These are phyloP conservation scores for Sminthurides bifidus DNA, from an alignment of 1,140 invertebrate species.

Conservation along the genomic window DNA sequence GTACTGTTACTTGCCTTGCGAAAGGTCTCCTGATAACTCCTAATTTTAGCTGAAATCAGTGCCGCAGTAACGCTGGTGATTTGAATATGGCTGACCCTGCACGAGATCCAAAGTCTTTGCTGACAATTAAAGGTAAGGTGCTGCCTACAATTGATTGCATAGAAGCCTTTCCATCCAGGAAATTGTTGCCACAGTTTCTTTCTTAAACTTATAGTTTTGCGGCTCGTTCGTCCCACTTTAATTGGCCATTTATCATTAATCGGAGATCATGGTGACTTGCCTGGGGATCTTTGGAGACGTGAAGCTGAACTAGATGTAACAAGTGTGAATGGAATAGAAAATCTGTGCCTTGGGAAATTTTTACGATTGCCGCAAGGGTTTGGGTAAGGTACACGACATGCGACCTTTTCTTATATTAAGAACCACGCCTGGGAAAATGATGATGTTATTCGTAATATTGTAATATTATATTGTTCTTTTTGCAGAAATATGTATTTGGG, in stretches of 20 bases:
- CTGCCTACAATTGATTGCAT: background rate
- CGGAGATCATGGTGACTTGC: conserved; percentile 70
- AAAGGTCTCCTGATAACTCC: too few species aligned
- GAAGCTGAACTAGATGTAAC: conserved; percentile 65
- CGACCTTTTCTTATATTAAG: background rate
- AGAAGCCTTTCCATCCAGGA: background rate
- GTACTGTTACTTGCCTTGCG: too few species aligned
- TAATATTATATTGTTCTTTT: conserved; percentile 17
- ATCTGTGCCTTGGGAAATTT: conserved; percentile 72
- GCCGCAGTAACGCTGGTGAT: too few species aligned
- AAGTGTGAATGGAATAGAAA: conserved; percentile 62
- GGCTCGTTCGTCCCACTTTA: conserved; percentile 74
- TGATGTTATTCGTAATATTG: background rate
- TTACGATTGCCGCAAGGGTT: conserved; percentile 89
- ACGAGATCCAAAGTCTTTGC: conserved; percentile 19
- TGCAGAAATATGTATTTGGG: conserved; percentile 70
- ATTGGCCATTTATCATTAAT: conserved; percentile 64
- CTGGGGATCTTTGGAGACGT: conserved; percentile 61
- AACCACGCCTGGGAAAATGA: too few species aligned
- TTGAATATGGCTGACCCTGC: too few species aligned
- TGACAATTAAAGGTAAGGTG: conserved; percentile 26
- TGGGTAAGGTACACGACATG: conserved; percentile 51
- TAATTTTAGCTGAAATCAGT: too few species aligned
- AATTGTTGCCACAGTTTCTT: background rate
- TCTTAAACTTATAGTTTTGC: conserved; percentile 62